Evolutionary conservation across 1,140 invertebrate species (phyloP).

Genomic region (Diplogasteroides magnus): DNA sequence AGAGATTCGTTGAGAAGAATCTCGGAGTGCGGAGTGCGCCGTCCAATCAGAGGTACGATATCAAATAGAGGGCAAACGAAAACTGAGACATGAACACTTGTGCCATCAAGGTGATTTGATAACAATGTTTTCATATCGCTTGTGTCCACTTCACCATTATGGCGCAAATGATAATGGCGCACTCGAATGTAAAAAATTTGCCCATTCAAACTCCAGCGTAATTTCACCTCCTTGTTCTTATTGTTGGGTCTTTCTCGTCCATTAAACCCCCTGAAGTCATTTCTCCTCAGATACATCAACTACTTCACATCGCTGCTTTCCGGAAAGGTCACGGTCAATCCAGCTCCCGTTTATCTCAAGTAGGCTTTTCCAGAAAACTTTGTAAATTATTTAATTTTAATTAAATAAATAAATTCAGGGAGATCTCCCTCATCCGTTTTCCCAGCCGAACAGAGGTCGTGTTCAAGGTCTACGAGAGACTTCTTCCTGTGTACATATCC

Average conservation of each 20-base stretch:
- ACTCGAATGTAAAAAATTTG: no score
- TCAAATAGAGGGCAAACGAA: neutral
- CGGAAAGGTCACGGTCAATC: conserved; percentile 77
- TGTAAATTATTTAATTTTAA: neutral
- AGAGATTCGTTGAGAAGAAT: conserved; percentile 79
- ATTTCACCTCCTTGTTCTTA: no score
- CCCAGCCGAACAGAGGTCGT: conserved; percentile 58
- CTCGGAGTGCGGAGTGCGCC: conserved; percentile 71
- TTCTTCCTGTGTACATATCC: conserved; percentile 79
- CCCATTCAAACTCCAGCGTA: no score
- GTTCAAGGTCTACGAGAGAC: conserved; percentile 70
- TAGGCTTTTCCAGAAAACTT: no score
- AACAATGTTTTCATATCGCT: no score
- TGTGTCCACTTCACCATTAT: no score
- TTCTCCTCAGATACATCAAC: conserved; percentile 75
- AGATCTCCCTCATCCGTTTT: conserved; percentile 74
- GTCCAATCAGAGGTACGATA: conserved; percentile 74
- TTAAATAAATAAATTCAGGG: neutral
- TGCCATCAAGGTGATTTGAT: no score
- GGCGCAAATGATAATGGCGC: no score
- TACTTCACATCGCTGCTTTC: conserved; percentile 84
- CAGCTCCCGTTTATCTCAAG: conserved; percentile 75
- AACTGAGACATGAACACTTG: no score
- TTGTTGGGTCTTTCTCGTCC: no score
- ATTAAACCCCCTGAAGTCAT: no score